These are phyloP conservation scores for Epinotia bilunana DNA, from an alignment of 2,888 invertebrate genomes.

Conservation along the genomic window DNA sequence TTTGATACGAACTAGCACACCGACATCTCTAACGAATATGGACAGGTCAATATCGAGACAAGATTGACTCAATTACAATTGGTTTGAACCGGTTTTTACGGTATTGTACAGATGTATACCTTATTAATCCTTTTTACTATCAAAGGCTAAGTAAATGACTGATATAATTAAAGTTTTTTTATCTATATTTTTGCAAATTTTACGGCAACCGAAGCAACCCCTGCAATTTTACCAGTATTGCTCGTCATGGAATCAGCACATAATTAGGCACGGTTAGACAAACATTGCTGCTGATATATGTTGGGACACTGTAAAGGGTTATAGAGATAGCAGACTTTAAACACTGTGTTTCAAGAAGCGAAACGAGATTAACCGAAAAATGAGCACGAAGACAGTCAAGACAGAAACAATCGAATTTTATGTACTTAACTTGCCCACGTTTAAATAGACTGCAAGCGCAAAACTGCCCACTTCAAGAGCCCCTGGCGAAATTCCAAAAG, in stretches of 20 bases:
- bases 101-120: neutral
- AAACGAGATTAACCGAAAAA: neutral
- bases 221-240: neutral
- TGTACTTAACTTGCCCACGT: conserved; percentile 8
- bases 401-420: conserved; percentile 19
- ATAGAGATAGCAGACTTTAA: neutral
- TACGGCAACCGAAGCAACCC: neutral
- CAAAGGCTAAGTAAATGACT: neutral
- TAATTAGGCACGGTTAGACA: too few relatives aligned
- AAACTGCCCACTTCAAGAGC: conserved; percentile 16
- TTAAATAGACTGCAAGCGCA: conserved; percentile 5
- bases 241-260: neutral
- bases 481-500: conserved; percentile 29
- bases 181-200: neutral
- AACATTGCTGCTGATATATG: neutral
- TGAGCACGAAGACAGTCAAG: neutral
- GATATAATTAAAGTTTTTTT: neutral
- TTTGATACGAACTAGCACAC: conserved; percentile 55
- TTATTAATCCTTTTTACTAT: neutral
- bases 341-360: neutral
- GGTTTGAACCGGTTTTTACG: conserved; percentile 11
- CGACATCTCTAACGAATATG: conserved; percentile 39
- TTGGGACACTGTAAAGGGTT: neutral
- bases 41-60: conserved; percentile 33
- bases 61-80: conserved; percentile 38